Evolutionary conservation across 2,113 vertebrate genomes (phyloP), one percentile per base, ranked within the genome.

Genomic region (Callipepla californica): DNA sequence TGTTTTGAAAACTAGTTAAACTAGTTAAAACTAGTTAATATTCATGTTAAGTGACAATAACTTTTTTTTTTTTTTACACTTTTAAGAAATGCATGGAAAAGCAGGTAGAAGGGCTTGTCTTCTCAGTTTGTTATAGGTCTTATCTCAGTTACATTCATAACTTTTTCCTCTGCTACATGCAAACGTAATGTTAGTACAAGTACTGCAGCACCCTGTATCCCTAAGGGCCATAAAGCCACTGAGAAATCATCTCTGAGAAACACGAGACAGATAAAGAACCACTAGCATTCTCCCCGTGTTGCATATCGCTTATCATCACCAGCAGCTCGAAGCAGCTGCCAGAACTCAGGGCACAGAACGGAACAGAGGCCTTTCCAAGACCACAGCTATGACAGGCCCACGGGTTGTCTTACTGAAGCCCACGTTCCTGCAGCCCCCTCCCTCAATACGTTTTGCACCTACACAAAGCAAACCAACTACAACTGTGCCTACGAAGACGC

Each of bases 381-480:
- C 3, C 32, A 2, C 3, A 19, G n/a, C 53, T 66, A 8, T 18
- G 25, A 67, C 45, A 12, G 4, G 34, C 40, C 26, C 42, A 0
- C 0, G 11, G 26, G 6, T 0, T 20, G 16, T 9, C 68, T 66
- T 9, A 73, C 0, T 16, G 7, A 53, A 42, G 25, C 13, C 23
- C 65, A 22, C 23, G 40, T 6, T 78, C 11, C 12, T 9, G 2
- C 36, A 26, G n/a, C 2, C 6, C 80, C 44, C 44, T 53, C 28
- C 15, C 32, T 57, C 34, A 44, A 7, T 6, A 4, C 2, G 63
- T 3, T 20, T 1, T 11, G 17, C 4, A 44, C 12, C 45, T 34
- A 40, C 0, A 6, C 34, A 68, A 51, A 50, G 22, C 30, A 66
- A 82, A 42, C 14, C 22, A 34, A 21, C 30, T 3, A 3, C 0